Evolutionary conservation across 1,140 invertebrate genomes (phyloP).

Genomic region (Caenorhabditis remanei): DNA sequence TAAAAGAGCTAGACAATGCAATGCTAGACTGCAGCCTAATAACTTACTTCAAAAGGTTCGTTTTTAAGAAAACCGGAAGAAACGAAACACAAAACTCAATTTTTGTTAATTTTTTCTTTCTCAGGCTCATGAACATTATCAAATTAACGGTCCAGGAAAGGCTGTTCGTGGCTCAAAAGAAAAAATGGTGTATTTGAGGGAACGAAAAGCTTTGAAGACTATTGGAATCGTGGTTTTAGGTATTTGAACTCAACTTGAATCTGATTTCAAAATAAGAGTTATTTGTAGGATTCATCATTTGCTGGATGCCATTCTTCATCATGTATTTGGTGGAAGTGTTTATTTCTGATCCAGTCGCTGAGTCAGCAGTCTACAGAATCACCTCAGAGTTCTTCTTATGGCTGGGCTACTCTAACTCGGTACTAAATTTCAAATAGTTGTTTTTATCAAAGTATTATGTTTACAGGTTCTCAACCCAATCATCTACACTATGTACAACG

Average conservation of each 20-base stretch:
- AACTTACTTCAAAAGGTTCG: conserved; percentile 61
- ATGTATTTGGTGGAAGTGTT: conserved; percentile 79
- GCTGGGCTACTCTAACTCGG: conserved; percentile 80
- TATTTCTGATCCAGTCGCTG: conserved; percentile 68
- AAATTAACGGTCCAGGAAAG: conserved; percentile 67
- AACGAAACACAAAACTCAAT: conserved; percentile 19
- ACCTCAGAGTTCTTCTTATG: conserved; percentile 78
- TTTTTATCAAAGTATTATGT: not conserved
- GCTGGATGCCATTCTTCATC: conserved; percentile 81
- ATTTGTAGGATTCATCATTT: conserved; percentile 79
- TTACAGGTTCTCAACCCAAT: conserved; percentile 79
- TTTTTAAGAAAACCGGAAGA: not conserved
- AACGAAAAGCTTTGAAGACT: conserved; percentile 80
- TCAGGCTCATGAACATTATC: conserved; percentile 66
- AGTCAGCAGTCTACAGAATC: conserved; percentile 69
- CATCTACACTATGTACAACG: conserved; percentile 80
- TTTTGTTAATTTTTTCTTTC: conserved; percentile 17
- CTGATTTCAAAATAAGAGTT: not conserved
- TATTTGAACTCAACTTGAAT: conserved; percentile 63
- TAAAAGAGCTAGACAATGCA: conserved; percentile 49
- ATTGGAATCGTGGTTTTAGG: conserved; percentile 80
- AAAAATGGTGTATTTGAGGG: conserved; percentile 78
- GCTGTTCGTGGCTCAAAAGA: conserved; percentile 76
- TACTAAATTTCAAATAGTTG: conserved; percentile 41
- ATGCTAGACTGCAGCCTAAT: conserved; percentile 61